Evolutionary conservation across 2,888 invertebrate species (phyloP), one percentile per base, ranked within the genome.

Genomic region (Choreutis nemorana): DNA sequence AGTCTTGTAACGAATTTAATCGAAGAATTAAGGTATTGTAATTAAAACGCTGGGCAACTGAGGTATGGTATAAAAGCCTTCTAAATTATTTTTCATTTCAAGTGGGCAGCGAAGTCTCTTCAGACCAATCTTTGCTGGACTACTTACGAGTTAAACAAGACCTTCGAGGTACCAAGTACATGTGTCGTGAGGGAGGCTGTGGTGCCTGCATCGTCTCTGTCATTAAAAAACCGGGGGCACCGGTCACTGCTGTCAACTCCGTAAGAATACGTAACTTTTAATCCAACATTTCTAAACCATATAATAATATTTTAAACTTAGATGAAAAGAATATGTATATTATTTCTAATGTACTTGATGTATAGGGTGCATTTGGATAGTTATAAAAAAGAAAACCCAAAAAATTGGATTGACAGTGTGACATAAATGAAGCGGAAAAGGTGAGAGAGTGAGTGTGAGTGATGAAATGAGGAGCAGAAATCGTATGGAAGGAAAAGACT

Each of bases 81-180:
- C 8, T 18, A 18, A 5, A 5, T 18, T 18, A 5, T 8, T 6
- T 6, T 18, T 14, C n/a, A 9, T 26, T 14, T n/a, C 15, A 73
- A n/a, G 41, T 85, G 78, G 60, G 86, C 73, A 28, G 82, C 78
- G 38, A 86, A 80, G 50, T 86, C 78, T 11, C 70, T 57, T 34
- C 86, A 73, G 48, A 67, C 57, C 81, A 79, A 1, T 70, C 75
- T 1, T 57, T 86, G 3, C 80, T 84, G 40, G 64, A 73, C 3
- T 86, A 75, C 38, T 63, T 83, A 23, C 57, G 87, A 2, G 60
- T 81, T 1, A 44, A 58, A 30, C 61, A 81, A n/a, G 70, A 80
- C 29, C 54, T 86, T 1, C 82, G 77, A 5, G 87, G 87, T 3
- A 87, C 87, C 3, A 87, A 87, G 57, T 73, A 67, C 33, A 86